A percentile compares a stretch with the other conserved stretches of the same genome.
These are phyloP conservation scores for Apomyelois bistriatella DNA, from an alignment of 2,888 invertebrate species.

Conservation along the genomic window DNA sequence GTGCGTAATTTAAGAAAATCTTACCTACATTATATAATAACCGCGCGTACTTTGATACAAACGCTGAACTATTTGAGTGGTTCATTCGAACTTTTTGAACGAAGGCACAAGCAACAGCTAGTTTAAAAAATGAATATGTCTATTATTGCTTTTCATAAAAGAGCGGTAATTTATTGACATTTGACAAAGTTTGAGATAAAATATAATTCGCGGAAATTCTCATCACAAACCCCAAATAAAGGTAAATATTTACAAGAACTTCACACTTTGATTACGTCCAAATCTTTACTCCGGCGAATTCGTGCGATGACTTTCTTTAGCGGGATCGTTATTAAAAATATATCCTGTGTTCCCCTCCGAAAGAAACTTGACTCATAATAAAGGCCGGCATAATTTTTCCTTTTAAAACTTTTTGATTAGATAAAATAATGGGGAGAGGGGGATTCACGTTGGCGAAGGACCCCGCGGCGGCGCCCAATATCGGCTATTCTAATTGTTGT, in stretches of 20 bases:
- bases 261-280: slow-evolving; percentile 47
- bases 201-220: too few relatives aligned
- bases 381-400: slow-evolving; percentile 80
- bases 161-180: too few relatives aligned
- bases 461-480: slow-evolving; percentile 70
- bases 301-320: slow-evolving; percentile 57
- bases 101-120: too few relatives aligned
- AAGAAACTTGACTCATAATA: slow-evolving; percentile 79
- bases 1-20: too few relatives aligned
- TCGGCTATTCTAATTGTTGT: slow-evolving; percentile 78
- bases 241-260: slow-evolving; percentile 32
- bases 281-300: slow-evolving; percentile 41
- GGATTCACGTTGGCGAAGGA: slow-evolving; percentile 45
- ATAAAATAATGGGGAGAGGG: slow-evolving; percentile 78
- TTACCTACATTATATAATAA: too few relatives aligned
- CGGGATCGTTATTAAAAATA: slow-evolving; percentile 77
- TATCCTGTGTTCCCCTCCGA: slow-evolving; percentile 68
- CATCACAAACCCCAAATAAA: slow-evolving; percentile 16
- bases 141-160: too few relatives aligned
- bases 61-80: too few relatives aligned
- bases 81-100: too few relatives aligned
- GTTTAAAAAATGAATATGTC: too few relatives aligned
- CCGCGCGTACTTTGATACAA: too few relatives aligned
- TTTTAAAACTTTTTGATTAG: slow-evolving; percentile 82
- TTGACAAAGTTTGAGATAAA: too few relatives aligned